Evolutionary conservation across 35 echinoderm and acorn worm genomes (phyloP).

Genomic region (Apostichopus parvimensis): DNA sequence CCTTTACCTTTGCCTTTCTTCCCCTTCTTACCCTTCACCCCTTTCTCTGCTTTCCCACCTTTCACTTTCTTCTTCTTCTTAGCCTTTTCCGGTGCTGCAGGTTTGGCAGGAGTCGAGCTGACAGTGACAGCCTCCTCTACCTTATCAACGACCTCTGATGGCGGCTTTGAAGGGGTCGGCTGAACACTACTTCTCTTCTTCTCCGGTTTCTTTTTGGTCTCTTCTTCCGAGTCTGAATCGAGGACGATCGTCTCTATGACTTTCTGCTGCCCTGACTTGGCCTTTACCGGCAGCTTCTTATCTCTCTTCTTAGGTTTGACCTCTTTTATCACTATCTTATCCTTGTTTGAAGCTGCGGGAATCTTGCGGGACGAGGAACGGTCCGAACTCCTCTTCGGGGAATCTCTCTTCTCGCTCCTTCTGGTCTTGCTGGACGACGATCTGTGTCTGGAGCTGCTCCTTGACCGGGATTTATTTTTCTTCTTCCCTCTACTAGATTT

Average conservation of each 20-base stretch:
- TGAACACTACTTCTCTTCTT: background rate
- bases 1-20: constrained; percentile 57
- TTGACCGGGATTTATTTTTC: constrained; percentile 28
- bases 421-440: constrained; percentile 17
- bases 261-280: background rate
- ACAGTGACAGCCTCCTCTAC: background rate
- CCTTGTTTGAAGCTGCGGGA: background rate
- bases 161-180: background rate
- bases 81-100: constrained; percentile 26
- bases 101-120: background rate
- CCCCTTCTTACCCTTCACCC: constrained; percentile 43
- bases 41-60: constrained; percentile 41
- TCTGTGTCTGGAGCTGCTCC: constrained; percentile 42
- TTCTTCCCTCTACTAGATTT: constrained; percentile 32
- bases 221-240: constrained; percentile 25
- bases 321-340: background rate
- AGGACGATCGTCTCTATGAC: constrained; percentile 49
- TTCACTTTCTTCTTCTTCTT: constrained; percentile 74
- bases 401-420: constrained; percentile 35
- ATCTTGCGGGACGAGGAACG: background rate
- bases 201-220: background rate
- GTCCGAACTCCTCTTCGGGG: constrained; percentile 25
- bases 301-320: constrained; percentile 1
- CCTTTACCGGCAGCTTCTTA: background rate
- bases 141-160: no score